These are phyloP conservation scores for Leptosomus discolor DNA, from an alignment of 2,113 vertebrate species.

Conservation along the genomic window DNA sequence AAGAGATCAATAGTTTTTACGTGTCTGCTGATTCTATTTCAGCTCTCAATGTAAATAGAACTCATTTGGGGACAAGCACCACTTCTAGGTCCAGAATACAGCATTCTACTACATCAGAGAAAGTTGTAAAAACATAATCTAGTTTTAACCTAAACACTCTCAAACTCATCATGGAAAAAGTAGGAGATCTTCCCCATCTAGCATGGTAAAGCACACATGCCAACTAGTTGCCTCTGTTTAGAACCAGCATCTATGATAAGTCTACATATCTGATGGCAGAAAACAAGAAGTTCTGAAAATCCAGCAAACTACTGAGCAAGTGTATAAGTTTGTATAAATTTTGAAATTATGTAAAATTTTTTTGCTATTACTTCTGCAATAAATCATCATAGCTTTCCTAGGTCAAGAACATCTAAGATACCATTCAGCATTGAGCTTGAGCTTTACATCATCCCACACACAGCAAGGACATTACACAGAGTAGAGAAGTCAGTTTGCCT, in stretches of 20 bases:
- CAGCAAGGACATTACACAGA: background rate
- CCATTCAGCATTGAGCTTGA: background rate
- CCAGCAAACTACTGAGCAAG: background rate
- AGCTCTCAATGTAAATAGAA: background rate
- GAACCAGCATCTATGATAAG: background rate
- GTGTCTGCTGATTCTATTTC: too few relatives aligned
- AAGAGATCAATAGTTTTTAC: too few relatives aligned
- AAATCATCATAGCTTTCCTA: background rate
- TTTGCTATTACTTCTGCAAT: background rate
- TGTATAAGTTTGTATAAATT: background rate
- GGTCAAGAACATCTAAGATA: background rate
- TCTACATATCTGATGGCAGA: background rate
- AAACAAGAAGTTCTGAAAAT: background rate
- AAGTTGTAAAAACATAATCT: background rate
- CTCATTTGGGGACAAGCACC: background rate
- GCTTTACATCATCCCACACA: background rate
- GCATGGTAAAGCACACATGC: background rate
- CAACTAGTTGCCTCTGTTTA: background rate
- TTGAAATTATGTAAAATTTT: background rate
- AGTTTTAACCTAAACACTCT: background rate
- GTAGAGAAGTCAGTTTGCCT: background rate
- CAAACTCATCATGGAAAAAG: background rate
- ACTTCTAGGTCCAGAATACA: background rate
- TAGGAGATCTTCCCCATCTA: background rate
- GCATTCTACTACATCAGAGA: background rate